Conservation (phyloP, 2,888 invertebrate species). For the Ferdinandea cuprea region DNA sequence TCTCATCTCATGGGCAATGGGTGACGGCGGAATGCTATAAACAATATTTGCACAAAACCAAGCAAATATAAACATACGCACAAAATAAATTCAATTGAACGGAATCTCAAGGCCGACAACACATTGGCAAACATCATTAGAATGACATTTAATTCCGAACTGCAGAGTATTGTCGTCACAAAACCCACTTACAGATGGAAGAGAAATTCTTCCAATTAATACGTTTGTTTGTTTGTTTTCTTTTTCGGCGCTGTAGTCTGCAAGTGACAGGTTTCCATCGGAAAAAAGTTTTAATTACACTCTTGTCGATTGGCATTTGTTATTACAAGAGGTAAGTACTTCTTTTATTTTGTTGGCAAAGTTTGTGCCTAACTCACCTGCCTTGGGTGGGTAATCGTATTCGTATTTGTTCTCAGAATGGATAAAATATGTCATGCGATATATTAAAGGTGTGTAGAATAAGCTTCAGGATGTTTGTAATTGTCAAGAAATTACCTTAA, state of each 20-base stretch:
- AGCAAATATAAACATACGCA: slow-evolving; percentile 3
- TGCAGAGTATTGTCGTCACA: background rate
- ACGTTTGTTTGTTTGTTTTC: background rate
- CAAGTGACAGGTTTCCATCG: slow-evolving; percentile 1
- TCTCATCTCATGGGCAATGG: slow-evolving; percentile 9
- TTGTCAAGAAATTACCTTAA: no score
- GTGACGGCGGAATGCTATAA: background rate
- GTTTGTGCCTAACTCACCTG: no score
- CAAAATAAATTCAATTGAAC: slow-evolving; percentile 8
- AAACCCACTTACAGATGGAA: background rate
- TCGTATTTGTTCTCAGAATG: no score
- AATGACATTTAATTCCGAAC: slow-evolving; percentile 1
- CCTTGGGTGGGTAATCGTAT: no score
- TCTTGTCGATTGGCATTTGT: background rate
- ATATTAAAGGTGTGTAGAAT: no score
- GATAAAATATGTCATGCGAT: no score
- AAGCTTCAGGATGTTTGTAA: no score
- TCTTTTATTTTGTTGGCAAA: background rate
- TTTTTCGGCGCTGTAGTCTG: background rate
- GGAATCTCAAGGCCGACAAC: slow-evolving; percentile 7
- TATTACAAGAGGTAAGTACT: background rate
- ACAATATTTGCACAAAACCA: background rate
- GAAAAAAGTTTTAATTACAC: slow-evolving; percentile 24
- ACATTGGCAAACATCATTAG: slow-evolving; percentile 20
- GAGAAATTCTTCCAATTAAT: slow-evolving; percentile 10